These are phyloP conservation scores for Bombus confusus DNA, from an alignment of 1,140 invertebrate species.

Conservation along the genomic window DNA sequence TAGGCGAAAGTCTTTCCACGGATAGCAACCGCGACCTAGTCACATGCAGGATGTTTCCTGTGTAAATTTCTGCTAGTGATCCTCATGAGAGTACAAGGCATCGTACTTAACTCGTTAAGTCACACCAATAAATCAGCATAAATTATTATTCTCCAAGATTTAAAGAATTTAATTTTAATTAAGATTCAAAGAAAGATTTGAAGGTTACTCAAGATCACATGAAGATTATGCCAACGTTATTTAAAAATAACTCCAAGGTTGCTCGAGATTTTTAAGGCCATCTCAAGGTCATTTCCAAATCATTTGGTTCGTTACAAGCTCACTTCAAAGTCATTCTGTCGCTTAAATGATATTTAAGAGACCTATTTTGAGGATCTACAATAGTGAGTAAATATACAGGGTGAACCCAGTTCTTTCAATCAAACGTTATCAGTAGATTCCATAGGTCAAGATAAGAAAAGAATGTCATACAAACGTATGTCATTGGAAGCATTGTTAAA, in stretches of 20 bases:
- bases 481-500: too few relatives aligned
- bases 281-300: not conserved
- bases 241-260: too few relatives aligned
- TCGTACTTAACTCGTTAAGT: conserved; percentile 8
- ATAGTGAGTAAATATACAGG: not conserved
- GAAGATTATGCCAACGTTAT: too few relatives aligned
- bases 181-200: not conserved
- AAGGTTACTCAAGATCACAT: not conserved
- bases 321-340: not conserved
- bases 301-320: not conserved
- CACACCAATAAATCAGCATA: too few relatives aligned
- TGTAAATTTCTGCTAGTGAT: not conserved
- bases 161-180: too few relatives aligned
- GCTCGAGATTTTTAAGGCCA: too few relatives aligned
- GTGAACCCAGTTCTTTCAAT: too few relatives aligned
- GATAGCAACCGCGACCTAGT: conserved; percentile 30
- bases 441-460: too few relatives aligned
- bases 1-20: conserved; percentile 59
- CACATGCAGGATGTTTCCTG: not conserved
- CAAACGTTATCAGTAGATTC: too few relatives aligned
- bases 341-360: too few relatives aligned
- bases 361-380: not conserved
- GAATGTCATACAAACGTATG: too few relatives aligned
- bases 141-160: too few relatives aligned
- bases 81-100: conserved; percentile 15